Conservation (phyloP, 2,797 vertebrate species). For the Anguilla anguilla region DNA sequence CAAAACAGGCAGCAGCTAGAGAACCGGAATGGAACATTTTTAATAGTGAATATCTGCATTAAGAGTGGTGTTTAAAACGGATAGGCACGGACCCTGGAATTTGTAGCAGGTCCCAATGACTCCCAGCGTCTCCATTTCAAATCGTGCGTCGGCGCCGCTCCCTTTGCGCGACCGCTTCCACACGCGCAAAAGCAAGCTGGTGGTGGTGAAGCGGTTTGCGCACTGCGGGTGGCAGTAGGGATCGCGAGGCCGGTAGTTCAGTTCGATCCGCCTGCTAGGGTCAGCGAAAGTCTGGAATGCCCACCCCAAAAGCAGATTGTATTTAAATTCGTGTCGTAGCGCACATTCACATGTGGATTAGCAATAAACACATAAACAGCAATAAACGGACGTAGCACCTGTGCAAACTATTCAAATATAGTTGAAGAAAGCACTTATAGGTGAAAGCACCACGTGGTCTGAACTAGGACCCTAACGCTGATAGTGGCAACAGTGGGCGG, state of each 20-base stretch:
- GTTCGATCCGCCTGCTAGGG: constrained; percentile 84
- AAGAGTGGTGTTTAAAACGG: background rate
- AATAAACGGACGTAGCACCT: background rate
- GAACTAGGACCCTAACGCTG: no score
- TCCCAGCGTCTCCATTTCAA: constrained; percentile 84
- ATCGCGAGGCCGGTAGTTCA: constrained; percentile 88
- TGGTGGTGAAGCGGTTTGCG: constrained; percentile 88
- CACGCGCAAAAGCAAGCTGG: constrained; percentile 86
- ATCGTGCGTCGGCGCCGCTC: constrained; percentile 61
- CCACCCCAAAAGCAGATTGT: background rate
- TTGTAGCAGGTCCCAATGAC: constrained; percentile 88
- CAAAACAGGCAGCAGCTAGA: background rate
- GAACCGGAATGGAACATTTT: background rate
- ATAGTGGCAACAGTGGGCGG: background rate
- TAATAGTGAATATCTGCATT: background rate
- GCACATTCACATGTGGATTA: no score
- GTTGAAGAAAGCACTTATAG: no score
- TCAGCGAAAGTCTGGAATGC: constrained; percentile 80
- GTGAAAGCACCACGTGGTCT: background rate
- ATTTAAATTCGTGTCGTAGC: background rate
- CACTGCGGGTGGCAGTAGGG: constrained; percentile 91
- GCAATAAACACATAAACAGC: background rate
- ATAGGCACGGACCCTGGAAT: constrained; percentile 83
- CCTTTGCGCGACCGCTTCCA: constrained; percentile 68
- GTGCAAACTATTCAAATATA: background rate